phyloP scores from a whole-genome alignment of 2,888 invertebrate species.

The Orthonychiurus folsomi region DNA sequence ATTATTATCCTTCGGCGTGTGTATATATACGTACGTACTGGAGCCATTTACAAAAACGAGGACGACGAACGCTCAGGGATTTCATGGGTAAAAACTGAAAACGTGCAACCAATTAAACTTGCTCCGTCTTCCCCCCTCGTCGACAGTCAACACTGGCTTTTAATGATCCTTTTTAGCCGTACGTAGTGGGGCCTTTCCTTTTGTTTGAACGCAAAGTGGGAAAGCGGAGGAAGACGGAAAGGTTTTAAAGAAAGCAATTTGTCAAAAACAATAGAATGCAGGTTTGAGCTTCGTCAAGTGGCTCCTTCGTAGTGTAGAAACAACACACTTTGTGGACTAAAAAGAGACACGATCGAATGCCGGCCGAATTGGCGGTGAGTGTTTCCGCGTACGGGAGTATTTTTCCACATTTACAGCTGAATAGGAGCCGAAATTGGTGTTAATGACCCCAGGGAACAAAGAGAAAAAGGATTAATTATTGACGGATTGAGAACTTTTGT shows the following conservation, averaged over 20 bases:
- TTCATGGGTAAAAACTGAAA: background rate
- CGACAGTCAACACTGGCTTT: no score
- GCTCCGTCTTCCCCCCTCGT: no score
- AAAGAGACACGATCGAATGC: no score
- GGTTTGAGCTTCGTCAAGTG: no score
- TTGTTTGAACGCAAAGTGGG: background rate
- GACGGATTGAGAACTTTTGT: constrained; percentile 2
- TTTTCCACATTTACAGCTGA: no score
- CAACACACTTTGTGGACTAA: no score
- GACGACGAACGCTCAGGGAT: no score
- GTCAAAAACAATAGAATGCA: background rate
- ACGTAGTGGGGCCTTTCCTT: background rate
- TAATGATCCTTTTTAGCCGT: background rate
- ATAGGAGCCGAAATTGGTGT: background rate
- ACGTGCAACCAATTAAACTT: constrained; percentile 1
- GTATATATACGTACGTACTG: background rate
- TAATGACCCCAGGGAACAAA: background rate
- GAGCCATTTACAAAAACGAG: background rate
- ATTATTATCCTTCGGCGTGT: background rate
- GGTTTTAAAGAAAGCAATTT: background rate
- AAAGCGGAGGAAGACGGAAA: background rate
- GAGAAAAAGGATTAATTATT: background rate
- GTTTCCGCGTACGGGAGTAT: no score
- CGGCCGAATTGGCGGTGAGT: no score
- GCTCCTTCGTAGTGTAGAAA: no score